phyloP scores from a whole-genome alignment of 1,140 invertebrate species.

The Cataglyphis hispanica region DNA sequence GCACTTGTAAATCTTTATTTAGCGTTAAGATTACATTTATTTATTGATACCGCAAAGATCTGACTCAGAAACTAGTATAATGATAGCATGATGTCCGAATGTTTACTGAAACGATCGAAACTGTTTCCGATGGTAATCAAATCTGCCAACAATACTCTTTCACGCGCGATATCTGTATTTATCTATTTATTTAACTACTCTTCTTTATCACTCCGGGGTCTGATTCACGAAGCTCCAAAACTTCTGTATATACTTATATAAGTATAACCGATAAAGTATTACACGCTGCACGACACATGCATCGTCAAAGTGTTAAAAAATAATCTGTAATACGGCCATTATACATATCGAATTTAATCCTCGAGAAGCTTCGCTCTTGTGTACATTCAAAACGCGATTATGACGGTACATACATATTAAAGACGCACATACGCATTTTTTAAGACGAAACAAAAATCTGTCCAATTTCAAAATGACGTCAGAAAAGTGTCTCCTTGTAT shows the following conservation, averaged over 20 bases:
- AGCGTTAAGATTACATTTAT: not conserved
- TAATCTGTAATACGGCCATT: not conserved
- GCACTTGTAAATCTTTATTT: not conserved
- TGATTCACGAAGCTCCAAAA: constrained; percentile 38
- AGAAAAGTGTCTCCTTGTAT: not conserved
- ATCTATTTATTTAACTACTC: constrained; percentile 62
- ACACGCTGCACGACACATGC: not conserved
- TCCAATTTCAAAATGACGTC: not conserved
- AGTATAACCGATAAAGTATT: not conserved
- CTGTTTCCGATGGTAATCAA: constrained; percentile 66
- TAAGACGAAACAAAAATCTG: not conserved
- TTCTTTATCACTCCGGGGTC: constrained; percentile 50
- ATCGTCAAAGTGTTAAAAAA: constrained; percentile 10
- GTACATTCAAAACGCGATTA: not conserved
- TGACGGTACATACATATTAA: not conserved
- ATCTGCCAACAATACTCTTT: constrained; percentile 64
- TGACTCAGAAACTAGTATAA: constrained; percentile 8
- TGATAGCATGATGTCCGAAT: constrained; percentile 45
- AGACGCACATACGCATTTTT: not conserved
- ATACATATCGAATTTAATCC: not conserved
- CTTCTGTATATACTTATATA: constrained; percentile 28
- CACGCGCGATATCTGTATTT: constrained; percentile 65
- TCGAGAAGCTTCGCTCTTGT: not conserved
- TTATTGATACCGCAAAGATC: not conserved
- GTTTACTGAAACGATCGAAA: constrained; percentile 65